Conservation (phyloP, 2,888 invertebrate species). For the Apamea crenata region DNA sequence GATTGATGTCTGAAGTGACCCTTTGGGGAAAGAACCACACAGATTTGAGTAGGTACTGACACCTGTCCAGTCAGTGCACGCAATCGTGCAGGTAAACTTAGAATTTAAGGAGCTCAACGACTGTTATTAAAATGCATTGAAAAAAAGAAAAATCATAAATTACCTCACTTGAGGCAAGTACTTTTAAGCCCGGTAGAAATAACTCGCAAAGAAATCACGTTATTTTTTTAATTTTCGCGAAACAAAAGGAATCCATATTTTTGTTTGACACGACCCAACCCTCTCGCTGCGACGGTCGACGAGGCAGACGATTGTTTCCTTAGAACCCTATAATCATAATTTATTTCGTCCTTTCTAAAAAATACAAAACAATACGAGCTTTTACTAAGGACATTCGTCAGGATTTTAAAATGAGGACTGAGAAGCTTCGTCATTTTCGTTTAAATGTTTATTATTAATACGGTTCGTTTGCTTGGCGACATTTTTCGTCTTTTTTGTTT, state of each 20-base stretch:
- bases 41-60: not conserved
- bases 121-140: not conserved
- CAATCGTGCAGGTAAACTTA: not conserved
- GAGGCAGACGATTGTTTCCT: slow-evolving; percentile 70
- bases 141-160: slow-evolving; percentile 19
- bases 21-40: not conserved
- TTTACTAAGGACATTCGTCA: slow-evolving; percentile 67
- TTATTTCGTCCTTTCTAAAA: slow-evolving; percentile 71
- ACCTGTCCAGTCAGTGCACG: not conserved
- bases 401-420: slow-evolving; percentile 62
- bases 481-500: slow-evolving; percentile 14
- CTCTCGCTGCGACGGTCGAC: slow-evolving; percentile 48
- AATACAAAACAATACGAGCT: slow-evolving; percentile 65
- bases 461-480: slow-evolving; percentile 10
- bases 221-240: slow-evolving; percentile 55
- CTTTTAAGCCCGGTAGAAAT: slow-evolving; percentile 18
- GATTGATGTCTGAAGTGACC: not conserved
- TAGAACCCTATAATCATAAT: slow-evolving; percentile 75
- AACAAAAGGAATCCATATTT: slow-evolving; percentile 62
- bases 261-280: slow-evolving; percentile 62
- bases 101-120: not conserved
- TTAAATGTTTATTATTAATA: slow-evolving; percentile 56
- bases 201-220: slow-evolving; percentile 61
- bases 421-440: slow-evolving; percentile 60
- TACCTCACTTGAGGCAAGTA: slow-evolving; percentile 28